phyloP scores from a whole-genome alignment of 2,888 invertebrate species.

The Thalpophila matura region DNA sequence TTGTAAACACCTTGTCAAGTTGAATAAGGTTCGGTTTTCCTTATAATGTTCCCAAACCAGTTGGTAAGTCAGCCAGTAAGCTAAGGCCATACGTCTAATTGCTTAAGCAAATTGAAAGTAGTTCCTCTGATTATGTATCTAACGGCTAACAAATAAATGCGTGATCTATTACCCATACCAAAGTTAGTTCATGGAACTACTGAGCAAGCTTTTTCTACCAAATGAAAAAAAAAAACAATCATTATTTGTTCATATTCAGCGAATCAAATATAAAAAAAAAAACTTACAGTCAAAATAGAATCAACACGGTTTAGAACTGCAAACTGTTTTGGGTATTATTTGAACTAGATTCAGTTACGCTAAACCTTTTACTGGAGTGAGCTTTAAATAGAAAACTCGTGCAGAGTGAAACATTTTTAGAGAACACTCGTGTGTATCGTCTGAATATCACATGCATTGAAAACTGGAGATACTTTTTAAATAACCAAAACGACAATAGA shows the following conservation, averaged over 20 bases:
- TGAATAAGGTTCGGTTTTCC: slow-evolving; percentile 10
- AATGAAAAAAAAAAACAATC: too few relatives aligned
- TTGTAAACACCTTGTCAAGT: slow-evolving; percentile 26
- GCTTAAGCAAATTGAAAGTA: neutral
- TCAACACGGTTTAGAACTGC: neutral
- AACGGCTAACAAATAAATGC: too few relatives aligned
- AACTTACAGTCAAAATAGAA: neutral
- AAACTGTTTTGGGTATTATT: slow-evolving; percentile 13
- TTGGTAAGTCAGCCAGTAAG: neutral
- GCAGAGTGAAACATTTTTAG: slow-evolving; percentile 17
- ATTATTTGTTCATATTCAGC: too few relatives aligned
- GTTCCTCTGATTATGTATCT: too few relatives aligned
- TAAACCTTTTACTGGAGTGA: slow-evolving; percentile 5
- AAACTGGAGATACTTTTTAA: neutral
- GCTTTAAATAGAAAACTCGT: slow-evolving; percentile 6
- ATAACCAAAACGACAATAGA: slow-evolving; percentile 19
- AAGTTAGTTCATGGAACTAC: too few relatives aligned
- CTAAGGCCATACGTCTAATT: too few relatives aligned
- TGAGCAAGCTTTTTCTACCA: too few relatives aligned
- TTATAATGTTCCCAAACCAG: neutral
- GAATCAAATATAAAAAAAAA: neutral
- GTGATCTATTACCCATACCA: too few relatives aligned
- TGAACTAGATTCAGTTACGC: neutral
- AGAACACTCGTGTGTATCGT: slow-evolving; percentile 16
- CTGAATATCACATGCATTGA: slow-evolving; percentile 5